These are phyloP conservation scores for Fulmarus glacialis DNA, from an alignment of 2,113 vertebrate species.

Conservation along the genomic window DNA sequence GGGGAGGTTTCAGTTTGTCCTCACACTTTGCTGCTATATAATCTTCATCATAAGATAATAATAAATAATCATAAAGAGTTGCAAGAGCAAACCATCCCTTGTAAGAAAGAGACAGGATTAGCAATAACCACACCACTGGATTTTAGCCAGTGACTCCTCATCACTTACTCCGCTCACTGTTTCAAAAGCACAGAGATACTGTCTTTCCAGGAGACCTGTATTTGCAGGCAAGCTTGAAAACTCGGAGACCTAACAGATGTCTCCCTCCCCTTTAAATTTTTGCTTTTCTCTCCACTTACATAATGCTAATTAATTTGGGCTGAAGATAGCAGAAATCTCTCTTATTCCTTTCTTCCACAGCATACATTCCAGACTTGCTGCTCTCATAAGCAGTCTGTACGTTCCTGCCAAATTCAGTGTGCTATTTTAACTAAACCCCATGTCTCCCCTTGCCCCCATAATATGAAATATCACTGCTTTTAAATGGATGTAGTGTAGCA, in stretches of 20 bases:
- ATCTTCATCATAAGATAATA: not conserved
- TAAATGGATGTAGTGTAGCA: not conserved
- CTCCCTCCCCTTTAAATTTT: constrained; percentile 25
- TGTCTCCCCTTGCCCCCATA: not conserved
- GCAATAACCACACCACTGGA: constrained; percentile 9
- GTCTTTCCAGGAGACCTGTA: not conserved
- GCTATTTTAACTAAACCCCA: not conserved
- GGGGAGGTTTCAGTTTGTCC: not conserved
- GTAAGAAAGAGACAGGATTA: not conserved
- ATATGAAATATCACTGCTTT: not conserved
- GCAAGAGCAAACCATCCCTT: not conserved
- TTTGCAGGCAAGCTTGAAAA: constrained; percentile 35
- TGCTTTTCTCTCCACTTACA: constrained; percentile 29
- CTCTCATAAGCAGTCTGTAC: constrained; percentile 28
- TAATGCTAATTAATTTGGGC: constrained; percentile 52
- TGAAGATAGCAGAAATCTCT: constrained; percentile 1
- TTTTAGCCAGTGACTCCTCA: constrained; percentile 20
- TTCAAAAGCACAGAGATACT: not conserved
- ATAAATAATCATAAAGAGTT: not conserved
- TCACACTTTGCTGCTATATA: not conserved
- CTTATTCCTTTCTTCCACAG: not conserved
- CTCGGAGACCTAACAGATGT: constrained; percentile 43
- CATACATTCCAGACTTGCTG: constrained; percentile 21
- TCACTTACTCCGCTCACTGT: not conserved
- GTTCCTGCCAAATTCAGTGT: not conserved